Percentiles rank a stretch among this genome's conserved stretches.
Evolutionary conservation across 2,113 vertebrate genomes (phyloP).

Genomic region (Rhineura floridana): DNA sequence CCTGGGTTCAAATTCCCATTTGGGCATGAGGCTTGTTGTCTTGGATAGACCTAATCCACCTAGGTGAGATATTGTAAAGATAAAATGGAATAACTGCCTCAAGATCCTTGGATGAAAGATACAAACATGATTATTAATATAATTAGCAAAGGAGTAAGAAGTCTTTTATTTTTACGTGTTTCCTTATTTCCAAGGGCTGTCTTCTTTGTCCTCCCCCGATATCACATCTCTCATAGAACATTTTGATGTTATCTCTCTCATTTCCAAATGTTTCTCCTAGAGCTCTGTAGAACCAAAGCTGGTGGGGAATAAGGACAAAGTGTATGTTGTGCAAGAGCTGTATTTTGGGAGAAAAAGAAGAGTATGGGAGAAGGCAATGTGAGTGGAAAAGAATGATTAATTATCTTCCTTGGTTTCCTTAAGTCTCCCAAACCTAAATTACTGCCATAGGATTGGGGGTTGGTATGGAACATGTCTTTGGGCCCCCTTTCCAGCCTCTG

Average conservation of each 20-base stretch:
- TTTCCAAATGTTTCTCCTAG: conserved; percentile 13
- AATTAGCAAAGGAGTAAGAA: background rate
- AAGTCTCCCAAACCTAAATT: background rate
- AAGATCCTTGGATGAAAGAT: background rate
- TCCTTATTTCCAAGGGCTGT: background rate
- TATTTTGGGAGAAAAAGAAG: background rate
- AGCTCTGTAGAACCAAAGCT: background rate
- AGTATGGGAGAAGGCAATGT: background rate
- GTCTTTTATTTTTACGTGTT: background rate
- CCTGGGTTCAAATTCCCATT: background rate
- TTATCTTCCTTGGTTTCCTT: background rate
- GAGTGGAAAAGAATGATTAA: background rate
- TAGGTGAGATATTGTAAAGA: background rate
- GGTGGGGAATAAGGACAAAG: background rate
- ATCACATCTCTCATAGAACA: background rate
- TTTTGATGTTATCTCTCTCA: background rate
- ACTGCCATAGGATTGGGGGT: too few species aligned
- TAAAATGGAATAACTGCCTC: background rate
- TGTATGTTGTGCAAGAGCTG: background rate
- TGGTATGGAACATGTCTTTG: too few species aligned
- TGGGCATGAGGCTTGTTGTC: background rate
- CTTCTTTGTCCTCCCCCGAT: background rate
- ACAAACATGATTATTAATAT: background rate
- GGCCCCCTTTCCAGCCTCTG: too few species aligned
- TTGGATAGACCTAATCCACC: background rate